Base-by-base conservation (phyloP, 2,113 vertebrate genomes). In the Clinocottus analis region DNA sequence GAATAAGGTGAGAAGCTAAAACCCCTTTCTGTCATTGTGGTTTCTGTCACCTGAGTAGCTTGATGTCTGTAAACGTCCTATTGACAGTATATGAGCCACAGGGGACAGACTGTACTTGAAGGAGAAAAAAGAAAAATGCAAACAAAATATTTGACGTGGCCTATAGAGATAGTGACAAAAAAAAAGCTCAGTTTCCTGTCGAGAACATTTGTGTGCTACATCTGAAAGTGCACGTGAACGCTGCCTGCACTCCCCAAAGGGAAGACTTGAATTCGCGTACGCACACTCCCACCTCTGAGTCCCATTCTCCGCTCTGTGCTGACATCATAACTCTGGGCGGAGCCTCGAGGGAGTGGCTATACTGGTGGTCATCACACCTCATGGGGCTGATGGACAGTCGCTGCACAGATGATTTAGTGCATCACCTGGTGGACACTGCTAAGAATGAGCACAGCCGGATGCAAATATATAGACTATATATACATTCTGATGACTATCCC, bases 351-450 rank as follows among this genome's bases (percentile, higher is more conserved):
- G 76, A 68, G 69, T 39, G 66, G 35, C 63, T 45, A 43, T 35
- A 27, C 39, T 19, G n/a, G 60, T 72, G 89, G 86, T 83, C 81
- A 80, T 78, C 72, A 21, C 76, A 77, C 76, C 68, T 89, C n/a
- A 14, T 29, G 25, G 55, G 39, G 62, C 61, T 80, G 80, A 70
- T 45, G 72, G 82, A 80, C 87, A 84, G 74, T 65, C 25, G 45
- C 62, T 45, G 70, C 59, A 11, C 60, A 45, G 73, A 65, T 92
- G 91, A 91, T 90, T 88, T 92, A 92, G 90, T 89, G 92, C 91
- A 93, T 88, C 93, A 93, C 93, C 92, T 93, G 88, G 88, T 92
- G 94, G 90, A 89, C 87, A 72, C 33, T 72, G 68, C n/a, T 73
- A 78, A 87, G 83, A 92, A 88, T 81, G 79, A 81, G 84, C 31